A percentile compares a stretch with the other conserved stretches of the same genome.
phyloP scores from a whole-genome alignment of 2,113 vertebrate genomes.

The Casuarius casuarius region DNA sequence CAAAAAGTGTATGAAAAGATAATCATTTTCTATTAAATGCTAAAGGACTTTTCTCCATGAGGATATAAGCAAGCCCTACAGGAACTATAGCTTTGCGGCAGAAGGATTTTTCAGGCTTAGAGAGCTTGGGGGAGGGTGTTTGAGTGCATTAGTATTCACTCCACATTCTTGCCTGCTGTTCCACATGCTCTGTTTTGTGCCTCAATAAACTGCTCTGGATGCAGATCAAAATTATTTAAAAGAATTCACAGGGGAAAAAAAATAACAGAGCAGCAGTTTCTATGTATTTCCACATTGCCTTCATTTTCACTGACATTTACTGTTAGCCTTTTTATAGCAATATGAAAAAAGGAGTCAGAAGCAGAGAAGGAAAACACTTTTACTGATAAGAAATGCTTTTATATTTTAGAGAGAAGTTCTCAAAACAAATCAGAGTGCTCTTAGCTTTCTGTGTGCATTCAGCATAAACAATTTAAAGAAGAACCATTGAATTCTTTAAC shows the following conservation, averaged over 20 bases:
- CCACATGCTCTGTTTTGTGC: conserved; percentile 40
- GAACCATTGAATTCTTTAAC: background rate
- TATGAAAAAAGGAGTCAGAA: conserved; percentile 38
- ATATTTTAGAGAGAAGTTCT: conserved; percentile 40
- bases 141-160: conserved; percentile 53
- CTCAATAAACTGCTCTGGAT: conserved; percentile 54
- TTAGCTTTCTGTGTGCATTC: background rate
- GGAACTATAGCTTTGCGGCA: conserved; percentile 21
- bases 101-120: conserved; percentile 55
- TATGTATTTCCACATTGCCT: conserved; percentile 16
- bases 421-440: background rate
- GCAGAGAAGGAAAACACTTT: conserved; percentile 10
- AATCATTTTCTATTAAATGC: conserved; percentile 32
- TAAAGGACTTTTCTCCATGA: conserved; percentile 14
- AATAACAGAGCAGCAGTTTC: conserved; percentile 24
- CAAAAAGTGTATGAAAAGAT: conserved; percentile 12
- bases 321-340: conserved; percentile 47
- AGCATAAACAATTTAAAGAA: conserved; percentile 28
- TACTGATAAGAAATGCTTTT: conserved; percentile 16
- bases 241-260: background rate
- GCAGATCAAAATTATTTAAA: conserved; percentile 55
- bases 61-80: conserved; percentile 19
- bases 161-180: conserved; percentile 47
- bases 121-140: conserved; percentile 24
- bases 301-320: conserved; percentile 47